phyloP scores from a whole-genome alignment of 2,888 invertebrate species.

The Hedya salicella region DNA sequence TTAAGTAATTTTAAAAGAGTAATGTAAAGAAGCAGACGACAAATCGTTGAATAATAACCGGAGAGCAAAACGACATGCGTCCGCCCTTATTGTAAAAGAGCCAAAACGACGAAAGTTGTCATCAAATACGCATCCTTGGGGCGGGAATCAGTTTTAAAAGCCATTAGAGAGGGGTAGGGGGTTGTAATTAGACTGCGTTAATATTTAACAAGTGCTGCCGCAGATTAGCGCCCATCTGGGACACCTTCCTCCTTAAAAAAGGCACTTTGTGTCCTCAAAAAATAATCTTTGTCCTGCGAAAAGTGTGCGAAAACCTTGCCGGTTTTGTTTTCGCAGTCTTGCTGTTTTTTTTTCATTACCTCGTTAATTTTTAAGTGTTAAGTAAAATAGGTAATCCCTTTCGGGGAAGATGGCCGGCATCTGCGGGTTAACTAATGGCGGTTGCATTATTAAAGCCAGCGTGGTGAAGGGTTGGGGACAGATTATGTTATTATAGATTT shows the following conservation, averaged over 20 bases:
- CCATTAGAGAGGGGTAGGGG: slow-evolving; percentile 76
- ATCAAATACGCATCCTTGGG: slow-evolving; percentile 84
- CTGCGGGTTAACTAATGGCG: slow-evolving; percentile 82
- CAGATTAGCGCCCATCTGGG: slow-evolving; percentile 82
- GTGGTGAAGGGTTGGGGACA: slow-evolving; percentile 75
- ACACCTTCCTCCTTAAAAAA: slow-evolving; percentile 79
- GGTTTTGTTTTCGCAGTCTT: slow-evolving; percentile 49
- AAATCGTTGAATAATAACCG: slow-evolving; percentile 34
- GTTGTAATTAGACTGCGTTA: slow-evolving; percentile 83
- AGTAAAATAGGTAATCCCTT: slow-evolving; percentile 53
- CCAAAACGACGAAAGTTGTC: slow-evolving; percentile 77
- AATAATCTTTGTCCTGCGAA: slow-evolving; percentile 65
- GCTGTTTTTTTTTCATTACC: slow-evolving; percentile 48
- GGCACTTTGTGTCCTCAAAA: slow-evolving; percentile 76
- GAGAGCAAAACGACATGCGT: slow-evolving; percentile 18
- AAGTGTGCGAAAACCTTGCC: slow-evolving; percentile 62
- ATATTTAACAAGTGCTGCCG: slow-evolving; percentile 84
- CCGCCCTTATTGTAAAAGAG: slow-evolving; percentile 57
- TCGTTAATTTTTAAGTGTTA: slow-evolving; percentile 38
- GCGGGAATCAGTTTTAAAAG: slow-evolving; percentile 85
- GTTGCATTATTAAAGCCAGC: slow-evolving; percentile 80
- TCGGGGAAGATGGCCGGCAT: slow-evolving; percentile 75
- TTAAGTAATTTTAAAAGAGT: background rate
- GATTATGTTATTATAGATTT: slow-evolving; percentile 77
- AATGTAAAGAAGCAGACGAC: slow-evolving; percentile 21